These are phyloP conservation scores for Mercenaria mercenaria DNA, from an alignment of 1,140 invertebrate species.

Conservation along the genomic window DNA sequence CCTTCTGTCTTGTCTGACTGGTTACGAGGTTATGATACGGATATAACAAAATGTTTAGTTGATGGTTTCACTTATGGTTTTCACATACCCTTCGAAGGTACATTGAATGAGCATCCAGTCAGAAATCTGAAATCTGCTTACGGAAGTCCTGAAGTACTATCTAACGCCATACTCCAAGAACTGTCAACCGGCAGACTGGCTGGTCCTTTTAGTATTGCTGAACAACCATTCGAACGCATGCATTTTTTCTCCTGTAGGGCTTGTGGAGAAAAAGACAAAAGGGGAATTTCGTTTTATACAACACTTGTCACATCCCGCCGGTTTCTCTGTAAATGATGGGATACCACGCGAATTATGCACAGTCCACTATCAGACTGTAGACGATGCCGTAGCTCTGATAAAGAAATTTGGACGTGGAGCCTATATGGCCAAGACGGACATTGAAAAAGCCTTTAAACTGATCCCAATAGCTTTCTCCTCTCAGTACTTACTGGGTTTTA, in stretches of 20 bases:
- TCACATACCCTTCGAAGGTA: background rate
- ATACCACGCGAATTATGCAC: background rate
- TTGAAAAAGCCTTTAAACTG: constrained; percentile 25
- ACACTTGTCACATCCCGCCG: constrained; percentile 53
- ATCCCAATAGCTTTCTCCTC: background rate
- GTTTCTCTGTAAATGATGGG: constrained; percentile 35
- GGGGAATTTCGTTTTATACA: constrained; percentile 62
- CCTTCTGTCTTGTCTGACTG: background rate
- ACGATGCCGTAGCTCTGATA: background rate
- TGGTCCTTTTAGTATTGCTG: constrained; percentile 22
- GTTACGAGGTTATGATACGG: background rate
- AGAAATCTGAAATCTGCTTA: background rate
- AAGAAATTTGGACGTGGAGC: background rate
- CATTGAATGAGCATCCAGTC: background rate
- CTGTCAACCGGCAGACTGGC: background rate
- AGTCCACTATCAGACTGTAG: constrained; percentile 12
- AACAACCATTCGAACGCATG: constrained; percentile 2
- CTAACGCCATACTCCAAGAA: background rate
- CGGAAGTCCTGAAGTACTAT: background rate
- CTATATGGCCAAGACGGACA: constrained; percentile 53
- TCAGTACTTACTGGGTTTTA: background rate
- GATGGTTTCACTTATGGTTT: background rate
- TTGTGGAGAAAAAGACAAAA: constrained; percentile 45
- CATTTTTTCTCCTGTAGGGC: constrained; percentile 46
- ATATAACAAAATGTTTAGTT: background rate